A percentile compares a stretch with the other conserved stretches of the same genome.
These are phyloP conservation scores for Netelia inedita DNA, from an alignment of 2,888 invertebrate species.

Conservation along the genomic window DNA sequence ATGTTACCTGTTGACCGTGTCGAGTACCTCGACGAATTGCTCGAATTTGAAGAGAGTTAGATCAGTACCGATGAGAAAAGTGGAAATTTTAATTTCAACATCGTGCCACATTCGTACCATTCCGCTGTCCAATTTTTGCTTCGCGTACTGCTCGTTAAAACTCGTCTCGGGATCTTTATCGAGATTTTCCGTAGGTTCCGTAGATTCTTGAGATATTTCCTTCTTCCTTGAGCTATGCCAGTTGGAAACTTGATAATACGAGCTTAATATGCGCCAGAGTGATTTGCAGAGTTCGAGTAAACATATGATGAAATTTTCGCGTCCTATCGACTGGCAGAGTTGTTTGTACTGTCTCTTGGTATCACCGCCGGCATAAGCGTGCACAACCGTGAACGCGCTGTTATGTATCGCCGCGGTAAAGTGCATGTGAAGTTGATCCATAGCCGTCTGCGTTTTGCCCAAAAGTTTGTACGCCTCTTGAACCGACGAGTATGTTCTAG, in stretches of 20 bases:
- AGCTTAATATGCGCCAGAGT: conserved; percentile 92
- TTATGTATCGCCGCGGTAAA: conserved; percentile 97
- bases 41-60: conserved; percentile 96
- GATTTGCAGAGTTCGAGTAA: conserved; percentile 94
- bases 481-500: conserved; percentile 92
- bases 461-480: conserved; percentile 95
- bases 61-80: conserved; percentile 92
- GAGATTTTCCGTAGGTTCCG: conserved; percentile 74
- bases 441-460: conserved; percentile 96
- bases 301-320: conserved; percentile 90
- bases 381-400: conserved; percentile 89
- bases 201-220: conserved; percentile 74
- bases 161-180: conserved; percentile 88
- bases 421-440: conserved; percentile 98
- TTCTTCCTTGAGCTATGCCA: conserved; percentile 88
- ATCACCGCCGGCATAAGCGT: conserved; percentile 86
- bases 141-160: conserved; percentile 92
- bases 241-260: conserved; percentile 91
- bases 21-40: conserved; percentile 96
- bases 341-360: conserved; percentile 92
- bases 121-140: conserved; percentile 95
- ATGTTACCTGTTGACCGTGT: conserved; percentile 91
- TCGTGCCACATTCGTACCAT: conserved; percentile 96
- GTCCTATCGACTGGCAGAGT: conserved; percentile 89
- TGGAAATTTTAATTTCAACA: conserved; percentile 95